Evolutionary conservation across 2,113 vertebrate species (phyloP).

Genomic region (Ptychochromis oligacanthus): DNA sequence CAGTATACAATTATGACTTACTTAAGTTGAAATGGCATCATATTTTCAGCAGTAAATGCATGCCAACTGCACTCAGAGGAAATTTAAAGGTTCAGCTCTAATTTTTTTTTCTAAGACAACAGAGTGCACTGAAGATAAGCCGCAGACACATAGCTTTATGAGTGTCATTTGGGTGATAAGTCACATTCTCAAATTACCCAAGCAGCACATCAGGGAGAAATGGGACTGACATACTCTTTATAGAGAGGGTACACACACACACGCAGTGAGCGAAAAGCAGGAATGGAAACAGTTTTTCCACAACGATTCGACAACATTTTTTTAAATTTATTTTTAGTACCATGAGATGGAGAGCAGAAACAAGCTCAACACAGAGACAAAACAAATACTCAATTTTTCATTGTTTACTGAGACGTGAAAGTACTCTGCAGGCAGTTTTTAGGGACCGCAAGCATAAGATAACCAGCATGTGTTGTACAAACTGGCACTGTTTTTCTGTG

Average conservation of each 20-base stretch:
- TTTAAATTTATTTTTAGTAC: slow-evolving; percentile 31
- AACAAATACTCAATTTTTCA: slow-evolving; percentile 4
- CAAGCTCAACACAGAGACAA: not conserved
- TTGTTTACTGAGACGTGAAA: not conserved
- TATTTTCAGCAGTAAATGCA: slow-evolving; percentile 29
- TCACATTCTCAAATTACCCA: slow-evolving; percentile 69
- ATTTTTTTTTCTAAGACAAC: slow-evolving; percentile 18
- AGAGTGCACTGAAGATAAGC: slow-evolving; percentile 56
- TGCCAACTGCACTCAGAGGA: slow-evolving; percentile 7
- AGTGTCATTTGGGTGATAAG: slow-evolving; percentile 65
- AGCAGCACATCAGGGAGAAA: slow-evolving; percentile 52
- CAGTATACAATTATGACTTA: slow-evolving; percentile 40
- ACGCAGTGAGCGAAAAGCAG: not conserved
- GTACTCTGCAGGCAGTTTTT: not conserved
- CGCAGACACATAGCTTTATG: slow-evolving; percentile 32
- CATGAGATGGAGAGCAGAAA: slow-evolving; percentile 34
- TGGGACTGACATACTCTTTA: not conserved
- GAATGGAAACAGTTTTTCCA: slow-evolving; percentile 45
- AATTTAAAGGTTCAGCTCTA: slow-evolving; percentile 20
- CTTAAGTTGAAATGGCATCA: slow-evolving; percentile 20
- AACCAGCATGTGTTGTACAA: not conserved
- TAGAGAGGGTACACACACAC: not conserved
- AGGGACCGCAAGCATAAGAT: not conserved
- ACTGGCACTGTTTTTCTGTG: not conserved
- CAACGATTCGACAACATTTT: slow-evolving; percentile 54